Evolutionary conservation across 92 coral and sea anemone genomes (phyloP).

Genomic region (Porites rus): DNA sequence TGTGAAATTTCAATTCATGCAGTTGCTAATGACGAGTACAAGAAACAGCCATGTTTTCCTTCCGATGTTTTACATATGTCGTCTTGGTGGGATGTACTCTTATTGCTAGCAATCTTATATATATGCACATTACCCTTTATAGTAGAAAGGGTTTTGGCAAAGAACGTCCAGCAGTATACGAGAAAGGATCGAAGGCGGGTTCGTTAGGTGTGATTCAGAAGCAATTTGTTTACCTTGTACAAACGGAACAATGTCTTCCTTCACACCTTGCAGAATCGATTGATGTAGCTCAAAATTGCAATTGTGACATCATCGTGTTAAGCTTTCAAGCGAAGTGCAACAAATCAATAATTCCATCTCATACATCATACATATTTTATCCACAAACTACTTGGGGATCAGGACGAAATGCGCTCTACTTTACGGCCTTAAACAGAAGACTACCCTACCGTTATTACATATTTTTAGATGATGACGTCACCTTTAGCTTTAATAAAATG

Average conservation of each 20-base stretch:
- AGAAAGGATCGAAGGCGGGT: not conserved
- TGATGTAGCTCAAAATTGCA: constrained; percentile 8
- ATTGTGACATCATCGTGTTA: constrained; percentile 38
- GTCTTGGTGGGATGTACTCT: not conserved
- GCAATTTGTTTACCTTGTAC: constrained; percentile 6
- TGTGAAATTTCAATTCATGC: too few relatives aligned
- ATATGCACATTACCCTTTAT: not conserved
- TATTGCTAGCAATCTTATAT: not conserved
- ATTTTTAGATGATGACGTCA: constrained; percentile 29
- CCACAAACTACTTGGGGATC: constrained; percentile 1
- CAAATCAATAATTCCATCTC: not conserved
- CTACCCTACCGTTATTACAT: constrained; percentile 8
- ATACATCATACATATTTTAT: constrained; percentile 10
- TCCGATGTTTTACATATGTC: not conserved
- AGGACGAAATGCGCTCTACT: constrained; percentile 14
- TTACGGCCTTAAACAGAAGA: not conserved
- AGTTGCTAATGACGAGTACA: not conserved
- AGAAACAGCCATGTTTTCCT: not conserved
- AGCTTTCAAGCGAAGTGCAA: constrained; percentile 36
- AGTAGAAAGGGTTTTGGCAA: not conserved
- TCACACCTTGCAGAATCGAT: constrained; percentile 4
- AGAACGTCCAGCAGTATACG: not conserved
- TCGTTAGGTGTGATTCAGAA: not conserved
- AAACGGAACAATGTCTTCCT: constrained; percentile 28
- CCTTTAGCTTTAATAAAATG: not conserved